Percentiles rank a stretch among this genome's conserved stretches.
phyloP scores from a whole-genome alignment of 2,797 vertebrate species.

The Megalops cyprinoides region DNA sequence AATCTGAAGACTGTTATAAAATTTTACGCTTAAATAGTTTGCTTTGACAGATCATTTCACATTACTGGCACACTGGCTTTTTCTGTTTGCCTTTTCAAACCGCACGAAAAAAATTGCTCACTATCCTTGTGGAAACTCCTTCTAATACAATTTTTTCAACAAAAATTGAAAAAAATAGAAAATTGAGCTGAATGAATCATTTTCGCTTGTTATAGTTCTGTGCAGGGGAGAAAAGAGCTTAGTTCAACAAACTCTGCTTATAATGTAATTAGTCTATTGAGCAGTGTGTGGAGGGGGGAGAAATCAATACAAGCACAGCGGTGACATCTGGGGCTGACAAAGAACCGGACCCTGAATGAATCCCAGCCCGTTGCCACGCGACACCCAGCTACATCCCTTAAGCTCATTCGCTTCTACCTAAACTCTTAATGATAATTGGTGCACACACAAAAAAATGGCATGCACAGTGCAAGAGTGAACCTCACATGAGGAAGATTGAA shows the following conservation, averaged over 20 bases:
- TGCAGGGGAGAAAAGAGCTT: neutral
- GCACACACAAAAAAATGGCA: no score
- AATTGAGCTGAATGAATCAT: neutral
- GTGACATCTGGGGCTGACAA: neutral
- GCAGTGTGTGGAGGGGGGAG: neutral
- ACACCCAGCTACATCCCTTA: neutral
- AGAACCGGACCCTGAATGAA: neutral
- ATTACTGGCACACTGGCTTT: neutral
- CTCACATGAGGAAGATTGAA: no score
- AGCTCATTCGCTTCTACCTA: neutral
- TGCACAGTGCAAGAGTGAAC: no score
- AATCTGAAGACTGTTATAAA: no score
- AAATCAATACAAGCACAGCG: neutral
- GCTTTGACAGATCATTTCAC: neutral
- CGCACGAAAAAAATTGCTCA: neutral
- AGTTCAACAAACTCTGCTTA: neutral
- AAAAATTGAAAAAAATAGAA: neutral
- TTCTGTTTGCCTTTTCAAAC: neutral
- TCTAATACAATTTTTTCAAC: neutral
- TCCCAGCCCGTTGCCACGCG: neutral
- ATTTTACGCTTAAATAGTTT: no score
- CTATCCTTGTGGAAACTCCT: neutral
- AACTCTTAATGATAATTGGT: no score
- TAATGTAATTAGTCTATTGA: constrained; percentile 11
- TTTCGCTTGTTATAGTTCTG: neutral